Base-by-base conservation (phyloP, 2,113 vertebrate genomes). In the Halichoeres trimaculatus region DNA sequence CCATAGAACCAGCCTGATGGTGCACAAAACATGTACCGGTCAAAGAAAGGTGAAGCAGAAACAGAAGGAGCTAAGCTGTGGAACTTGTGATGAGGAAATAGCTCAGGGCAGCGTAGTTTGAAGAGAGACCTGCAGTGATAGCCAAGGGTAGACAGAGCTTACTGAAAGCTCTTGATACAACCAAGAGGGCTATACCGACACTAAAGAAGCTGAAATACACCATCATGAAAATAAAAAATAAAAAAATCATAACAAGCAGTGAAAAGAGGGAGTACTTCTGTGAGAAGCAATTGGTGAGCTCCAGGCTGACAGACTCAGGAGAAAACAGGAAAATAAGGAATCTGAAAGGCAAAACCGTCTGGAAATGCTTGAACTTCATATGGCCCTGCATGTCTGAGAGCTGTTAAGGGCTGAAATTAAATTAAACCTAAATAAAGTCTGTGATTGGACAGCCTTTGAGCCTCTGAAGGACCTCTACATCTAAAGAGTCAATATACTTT, bases 241-340 rank as follows among this genome's bases (percentile, higher is more conserved):
- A 41, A 56, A 61, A 56, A 73, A 23, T 36, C 36, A 52, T 24
- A 53, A 74, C 30, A 55, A 23, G 47, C 26, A 58, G 24, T 57
- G 30, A 74, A 65, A 81, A 56, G 56, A 19, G n/a, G 22, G 34
- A 73, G 50, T 43, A 24, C 52, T 51, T 66, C 59, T 55, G 20
- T 20, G 35, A 53, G 60, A 61, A 57, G 8, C 43, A n/a, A 54
- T 5, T 76, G 63, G 80, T 64, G 58, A 74, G 79, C 72, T 58
- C 8, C 20, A 47, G 69, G 61, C 74, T 61, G 17, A 13, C 16
- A 79, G 51, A 55, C 60, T 40, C 23, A 23, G 50, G 38, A 71
- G 59, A 56, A 72, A 76, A 63, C 10, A 7, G 19, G 43, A 61
- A 47, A 74, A 62, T 53, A 23, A 74, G 64, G 34, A 63, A 56